Conservation (phyloP, 2,113 vertebrate genomes). For the Paralichthys olivaceus region DNA sequence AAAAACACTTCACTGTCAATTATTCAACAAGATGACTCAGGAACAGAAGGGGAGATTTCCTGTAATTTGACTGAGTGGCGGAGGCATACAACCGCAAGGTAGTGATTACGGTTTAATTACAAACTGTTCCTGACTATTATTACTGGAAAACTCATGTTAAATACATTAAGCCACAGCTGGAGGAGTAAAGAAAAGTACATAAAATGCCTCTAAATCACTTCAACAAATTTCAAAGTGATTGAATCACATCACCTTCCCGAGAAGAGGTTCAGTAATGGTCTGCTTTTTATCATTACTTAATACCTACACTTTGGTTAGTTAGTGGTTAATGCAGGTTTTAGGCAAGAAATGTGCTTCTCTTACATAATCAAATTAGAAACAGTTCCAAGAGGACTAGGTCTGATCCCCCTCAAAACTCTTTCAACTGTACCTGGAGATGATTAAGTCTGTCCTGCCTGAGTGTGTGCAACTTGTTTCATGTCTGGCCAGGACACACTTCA, state of each 20-base stretch:
- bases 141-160: background rate
- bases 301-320: background rate
- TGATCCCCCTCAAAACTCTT: slow-evolving; percentile 30
- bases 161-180: background rate
- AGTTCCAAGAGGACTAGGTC: slow-evolving; percentile 14
- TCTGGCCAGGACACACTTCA: slow-evolving; percentile 57
- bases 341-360: background rate
- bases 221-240: background rate
- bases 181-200: background rate
- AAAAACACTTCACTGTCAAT: background rate
- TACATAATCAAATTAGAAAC: background rate
- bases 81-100: background rate
- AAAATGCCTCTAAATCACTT: background rate
- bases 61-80: background rate
- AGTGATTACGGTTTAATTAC: slow-evolving; percentile 3
- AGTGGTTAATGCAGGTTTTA: background rate
- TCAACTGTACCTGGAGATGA: slow-evolving; percentile 46
- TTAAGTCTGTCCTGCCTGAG: slow-evolving; percentile 46
- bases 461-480: slow-evolving; percentile 46
- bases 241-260: background rate
- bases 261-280: background rate
- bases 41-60: background rate
- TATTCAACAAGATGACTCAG: background rate
- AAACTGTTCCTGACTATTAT: background rate
- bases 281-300: background rate